Conservation (phyloP, 2,113 vertebrate species). For the Microcebus murinus region DNA sequence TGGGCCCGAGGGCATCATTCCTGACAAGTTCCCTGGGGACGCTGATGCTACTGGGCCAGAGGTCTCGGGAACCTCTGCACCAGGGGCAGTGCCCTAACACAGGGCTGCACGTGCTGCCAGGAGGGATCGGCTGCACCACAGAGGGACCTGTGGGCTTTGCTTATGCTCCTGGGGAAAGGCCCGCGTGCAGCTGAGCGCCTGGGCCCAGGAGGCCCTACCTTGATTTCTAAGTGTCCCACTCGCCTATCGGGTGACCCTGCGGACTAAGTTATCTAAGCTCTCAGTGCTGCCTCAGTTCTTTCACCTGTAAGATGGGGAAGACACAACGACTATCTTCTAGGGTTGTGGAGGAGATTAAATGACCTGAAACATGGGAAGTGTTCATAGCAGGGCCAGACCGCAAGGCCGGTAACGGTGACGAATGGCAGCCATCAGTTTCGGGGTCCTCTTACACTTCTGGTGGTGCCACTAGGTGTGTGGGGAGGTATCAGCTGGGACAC, state of each 20-base stretch:
- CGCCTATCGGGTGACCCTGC: too few species aligned
- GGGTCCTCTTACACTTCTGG: neutral
- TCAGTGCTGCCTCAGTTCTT: neutral
- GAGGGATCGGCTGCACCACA: neutral
- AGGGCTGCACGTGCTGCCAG: neutral
- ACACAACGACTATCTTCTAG: fast-evolving
- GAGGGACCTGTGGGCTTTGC: neutral
- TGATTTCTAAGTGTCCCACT: neutral
- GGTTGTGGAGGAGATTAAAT: neutral
- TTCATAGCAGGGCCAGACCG: neutral
- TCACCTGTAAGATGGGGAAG: neutral
- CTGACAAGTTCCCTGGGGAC: neutral
- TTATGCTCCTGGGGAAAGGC: neutral
- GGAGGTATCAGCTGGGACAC: neutral
- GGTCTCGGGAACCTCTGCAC: neutral
- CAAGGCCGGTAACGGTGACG: neutral
- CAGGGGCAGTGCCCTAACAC: neutral
- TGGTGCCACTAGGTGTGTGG: neutral
- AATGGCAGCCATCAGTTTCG: fast-evolving
- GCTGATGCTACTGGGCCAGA: neutral
- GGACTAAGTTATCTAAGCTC: neutral
- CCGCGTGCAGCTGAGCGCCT: fast-evolving
- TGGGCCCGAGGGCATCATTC: neutral
- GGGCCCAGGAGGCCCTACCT: neutral
- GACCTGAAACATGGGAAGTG: neutral